These are phyloP conservation scores for Oegoconia quadripuncta DNA, from an alignment of 2,888 invertebrate species.

Conservation along the genomic window DNA sequence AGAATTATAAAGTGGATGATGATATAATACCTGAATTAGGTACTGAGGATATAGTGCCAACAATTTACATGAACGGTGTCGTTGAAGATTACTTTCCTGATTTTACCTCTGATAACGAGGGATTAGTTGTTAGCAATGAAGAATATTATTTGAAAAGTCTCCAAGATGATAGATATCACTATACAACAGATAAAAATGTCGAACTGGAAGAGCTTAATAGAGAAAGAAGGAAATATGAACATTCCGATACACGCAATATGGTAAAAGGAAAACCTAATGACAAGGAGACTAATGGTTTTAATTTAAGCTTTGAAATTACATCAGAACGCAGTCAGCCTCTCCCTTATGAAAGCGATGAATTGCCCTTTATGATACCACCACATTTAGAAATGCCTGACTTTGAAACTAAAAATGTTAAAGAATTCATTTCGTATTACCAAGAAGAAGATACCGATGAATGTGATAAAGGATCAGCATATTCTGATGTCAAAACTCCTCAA, in stretches of 20 bases:
- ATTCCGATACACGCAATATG: no score
- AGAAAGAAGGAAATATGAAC: slow-evolving; percentile 17
- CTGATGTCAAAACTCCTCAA: slow-evolving; percentile 22
- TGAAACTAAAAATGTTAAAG: slow-evolving; percentile 40
- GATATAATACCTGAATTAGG: slow-evolving; percentile 26
- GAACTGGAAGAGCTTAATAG: slow-evolving; percentile 17
- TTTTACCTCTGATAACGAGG: slow-evolving; percentile 43
- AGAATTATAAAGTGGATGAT: slow-evolving; percentile 14
- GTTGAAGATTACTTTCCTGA: slow-evolving; percentile 60
- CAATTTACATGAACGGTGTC: slow-evolving; percentile 32
- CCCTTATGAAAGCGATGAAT: slow-evolving; percentile 19
- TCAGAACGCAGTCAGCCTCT: slow-evolving; percentile 16
- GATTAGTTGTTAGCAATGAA: slow-evolving; percentile 35
- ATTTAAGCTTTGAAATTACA: no score
- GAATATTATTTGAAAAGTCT: slow-evolving; percentile 35
- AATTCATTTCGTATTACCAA: slow-evolving; percentile 15
- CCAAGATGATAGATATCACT: slow-evolving; percentile 43
- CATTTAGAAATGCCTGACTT: slow-evolving; percentile 51
- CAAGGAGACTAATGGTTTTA: no score
- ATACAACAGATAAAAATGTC: slow-evolving; percentile 36
- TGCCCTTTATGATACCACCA: slow-evolving; percentile 41
- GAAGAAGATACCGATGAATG: slow-evolving; percentile 14
- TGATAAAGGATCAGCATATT: slow-evolving; percentile 30
- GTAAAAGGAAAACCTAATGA: no score
- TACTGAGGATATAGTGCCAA: slow-evolving; percentile 31